phyloP scores from a whole-genome alignment of 2,888 invertebrate genomes.

The Scaptomyza tumidula region DNA sequence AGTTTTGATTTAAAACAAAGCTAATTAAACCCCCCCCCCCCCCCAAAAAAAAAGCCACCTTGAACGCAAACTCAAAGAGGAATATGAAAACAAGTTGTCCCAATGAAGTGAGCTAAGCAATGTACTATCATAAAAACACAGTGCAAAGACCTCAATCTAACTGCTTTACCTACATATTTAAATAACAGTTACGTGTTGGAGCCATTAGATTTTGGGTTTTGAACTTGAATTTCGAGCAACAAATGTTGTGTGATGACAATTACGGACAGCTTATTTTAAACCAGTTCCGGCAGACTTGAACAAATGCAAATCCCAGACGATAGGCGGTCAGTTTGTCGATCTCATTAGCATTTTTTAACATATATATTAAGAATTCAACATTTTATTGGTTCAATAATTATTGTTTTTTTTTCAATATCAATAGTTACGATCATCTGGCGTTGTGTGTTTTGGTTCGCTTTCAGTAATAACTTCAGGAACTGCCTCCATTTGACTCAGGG shows the following conservation, averaged over 20 bases:
- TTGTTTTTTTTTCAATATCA: constrained; percentile 16
- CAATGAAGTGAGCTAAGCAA: constrained; percentile 1
- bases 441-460: constrained; percentile 24
- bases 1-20: neutral
- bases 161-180: neutral
- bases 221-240: constrained; percentile 47
- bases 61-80: constrained; percentile 24
- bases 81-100: constrained; percentile 25
- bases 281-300: constrained; percentile 39
- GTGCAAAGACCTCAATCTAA: constrained; percentile 51
- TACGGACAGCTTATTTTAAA: constrained; percentile 23
- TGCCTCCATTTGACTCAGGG: constrained; percentile 11
- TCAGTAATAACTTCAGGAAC: constrained; percentile 41
- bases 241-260: constrained; percentile 3
- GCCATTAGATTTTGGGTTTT: constrained; percentile 12
- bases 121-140: constrained; percentile 19
- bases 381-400: constrained; percentile 20
- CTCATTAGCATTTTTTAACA: constrained; percentile 43
- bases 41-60: constrained; percentile 42
- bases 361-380: neutral
- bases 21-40: neutral
- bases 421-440: constrained; percentile 17
- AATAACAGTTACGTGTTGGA: constrained; percentile 26
- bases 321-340: constrained; percentile 6
- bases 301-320: constrained; percentile 22